A percentile compares a stretch with the other conserved stretches of the same genome.
Conservation (phyloP, 2,113 vertebrate species). For the Xenus cinereus region DNA sequence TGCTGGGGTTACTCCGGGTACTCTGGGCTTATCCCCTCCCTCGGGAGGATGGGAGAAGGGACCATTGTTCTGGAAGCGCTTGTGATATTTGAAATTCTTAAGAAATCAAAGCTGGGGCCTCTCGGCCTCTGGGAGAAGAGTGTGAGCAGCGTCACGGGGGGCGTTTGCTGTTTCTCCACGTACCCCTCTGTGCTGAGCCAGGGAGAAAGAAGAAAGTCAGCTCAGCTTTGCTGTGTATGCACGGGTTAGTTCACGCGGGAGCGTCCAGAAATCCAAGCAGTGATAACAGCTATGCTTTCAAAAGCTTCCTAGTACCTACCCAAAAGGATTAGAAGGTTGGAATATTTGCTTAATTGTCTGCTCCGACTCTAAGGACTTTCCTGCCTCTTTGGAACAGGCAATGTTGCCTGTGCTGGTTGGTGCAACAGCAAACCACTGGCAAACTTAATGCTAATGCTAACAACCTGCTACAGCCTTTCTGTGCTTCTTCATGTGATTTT, state of each 20-base stretch:
- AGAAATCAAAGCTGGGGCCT: neutral
- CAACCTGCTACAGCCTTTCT: neutral
- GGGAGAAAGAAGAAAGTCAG: neutral
- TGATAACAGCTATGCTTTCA: neutral
- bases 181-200: neutral
- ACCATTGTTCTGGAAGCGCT: neutral
- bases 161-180: rapidly evolving
- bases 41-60: neutral
- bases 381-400: neutral
- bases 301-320: neutral
- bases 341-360: neutral
- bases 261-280: neutral
- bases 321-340: neutral
- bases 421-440: neutral
- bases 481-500: neutral
- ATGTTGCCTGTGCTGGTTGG: neutral
- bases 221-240: rapidly evolving
- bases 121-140: neutral
- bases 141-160: neutral
- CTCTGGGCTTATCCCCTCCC: neutral
- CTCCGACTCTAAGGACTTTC: neutral
- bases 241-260: neutral
- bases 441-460: neutral
- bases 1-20: rapidly evolving
- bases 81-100: neutral